A percentile compares a stretch with the other conserved stretches of the same genome.
These are phyloP conservation scores for Monochamus alternatus DNA, from an alignment of 2,888 invertebrate genomes.

Conservation along the genomic window DNA sequence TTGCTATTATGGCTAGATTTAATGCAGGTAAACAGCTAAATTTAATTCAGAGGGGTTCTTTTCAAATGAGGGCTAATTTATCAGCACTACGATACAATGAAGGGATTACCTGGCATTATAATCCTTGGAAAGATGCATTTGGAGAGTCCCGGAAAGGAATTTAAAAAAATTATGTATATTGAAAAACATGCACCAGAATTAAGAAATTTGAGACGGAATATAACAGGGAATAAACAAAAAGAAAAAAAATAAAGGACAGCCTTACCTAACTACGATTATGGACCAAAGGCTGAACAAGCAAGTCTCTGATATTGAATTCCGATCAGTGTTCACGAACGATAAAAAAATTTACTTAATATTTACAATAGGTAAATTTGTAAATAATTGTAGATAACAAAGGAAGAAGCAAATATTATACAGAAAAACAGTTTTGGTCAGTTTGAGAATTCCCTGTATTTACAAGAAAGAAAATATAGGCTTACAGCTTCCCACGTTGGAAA, in stretches of 20 bases:
- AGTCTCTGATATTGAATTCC: no score
- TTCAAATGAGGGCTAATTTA: slow-evolving; percentile 34
- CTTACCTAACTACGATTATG: background rate
- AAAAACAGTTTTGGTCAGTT: background rate
- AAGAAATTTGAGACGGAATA: background rate
- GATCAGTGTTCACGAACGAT: no score
- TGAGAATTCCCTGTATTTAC: background rate
- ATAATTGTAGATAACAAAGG: background rate
- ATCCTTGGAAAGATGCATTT: slow-evolving; percentile 40
- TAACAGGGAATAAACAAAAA: background rate
- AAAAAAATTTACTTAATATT: background rate
- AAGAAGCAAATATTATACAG: background rate
- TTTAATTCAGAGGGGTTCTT: slow-evolving; percentile 44
- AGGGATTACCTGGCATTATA: slow-evolving; percentile 35
- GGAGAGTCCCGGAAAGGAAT: slow-evolving; percentile 37
- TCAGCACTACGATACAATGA: slow-evolving; percentile 42
- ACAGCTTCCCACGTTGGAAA: background rate
- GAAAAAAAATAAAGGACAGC: background rate
- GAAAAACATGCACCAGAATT: background rate
- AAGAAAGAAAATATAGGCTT: background rate
- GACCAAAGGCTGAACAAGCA: background rate
- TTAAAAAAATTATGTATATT: slow-evolving; percentile 28
- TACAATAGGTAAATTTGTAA: background rate
- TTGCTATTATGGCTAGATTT: slow-evolving; percentile 44
- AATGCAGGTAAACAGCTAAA: slow-evolving; percentile 45